A percentile compares a stretch with the other conserved stretches of the same genome.
Evolutionary conservation across 1,140 invertebrate species (phyloP).

Genomic region (Scaptodrosophila lebanonensis): DNA sequence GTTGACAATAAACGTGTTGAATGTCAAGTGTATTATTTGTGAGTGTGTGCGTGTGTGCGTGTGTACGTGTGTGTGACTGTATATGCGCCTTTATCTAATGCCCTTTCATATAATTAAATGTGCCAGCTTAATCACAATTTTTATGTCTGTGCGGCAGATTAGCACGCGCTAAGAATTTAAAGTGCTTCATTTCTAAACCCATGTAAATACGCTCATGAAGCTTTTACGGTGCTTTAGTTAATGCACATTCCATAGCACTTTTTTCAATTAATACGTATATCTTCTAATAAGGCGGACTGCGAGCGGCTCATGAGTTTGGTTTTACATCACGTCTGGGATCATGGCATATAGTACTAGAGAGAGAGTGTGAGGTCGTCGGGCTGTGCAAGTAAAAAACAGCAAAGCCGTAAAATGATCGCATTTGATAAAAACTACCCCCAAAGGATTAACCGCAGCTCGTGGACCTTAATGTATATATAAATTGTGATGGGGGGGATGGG

Average conservation of each 20-base stretch:
- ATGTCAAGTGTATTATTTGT: conserved; percentile 46
- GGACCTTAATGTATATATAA: too few species aligned
- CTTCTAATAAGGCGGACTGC: too few species aligned
- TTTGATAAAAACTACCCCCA: conserved; percentile 47
- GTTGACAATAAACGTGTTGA: conserved; percentile 52
- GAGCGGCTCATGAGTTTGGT: too few species aligned
- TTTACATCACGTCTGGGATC: too few species aligned
- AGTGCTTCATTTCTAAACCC: too few species aligned
- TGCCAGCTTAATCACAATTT: not conserved
- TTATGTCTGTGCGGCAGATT: too few species aligned
- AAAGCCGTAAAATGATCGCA: conserved; percentile 44
- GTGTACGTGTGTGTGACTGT: conserved; percentile 5
- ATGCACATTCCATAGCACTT: too few species aligned
- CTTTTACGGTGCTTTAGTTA: too few species aligned
- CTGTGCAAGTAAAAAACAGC: conserved; percentile 44
- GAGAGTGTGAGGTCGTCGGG: conserved; percentile 8
- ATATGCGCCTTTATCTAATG: conserved; percentile 12
- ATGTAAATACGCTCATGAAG: too few species aligned
- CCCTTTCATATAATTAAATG: not conserved
- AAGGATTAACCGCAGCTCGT: conserved; percentile 45
- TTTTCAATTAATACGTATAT: too few species aligned
- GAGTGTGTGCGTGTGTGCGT: conserved; percentile 2
- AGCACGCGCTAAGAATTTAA: too few species aligned
- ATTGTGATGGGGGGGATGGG: too few species aligned
- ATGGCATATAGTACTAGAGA: not conserved